Evolutionary conservation across 2,797 vertebrate species (phyloP).

Genomic region (Neoniphon sammara): DNA sequence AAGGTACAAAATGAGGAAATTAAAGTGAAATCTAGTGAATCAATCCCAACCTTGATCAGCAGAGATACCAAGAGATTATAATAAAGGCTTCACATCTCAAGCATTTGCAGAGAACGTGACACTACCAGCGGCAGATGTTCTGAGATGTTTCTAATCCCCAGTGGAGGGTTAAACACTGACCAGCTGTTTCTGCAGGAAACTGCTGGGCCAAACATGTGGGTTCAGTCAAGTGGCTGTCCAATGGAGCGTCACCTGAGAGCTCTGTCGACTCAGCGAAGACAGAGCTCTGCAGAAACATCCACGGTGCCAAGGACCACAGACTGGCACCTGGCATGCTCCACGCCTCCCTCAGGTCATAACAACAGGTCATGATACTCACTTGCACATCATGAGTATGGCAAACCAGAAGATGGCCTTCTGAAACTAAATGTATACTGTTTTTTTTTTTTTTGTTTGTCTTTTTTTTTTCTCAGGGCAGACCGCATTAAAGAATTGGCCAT

Average conservation of each 20-base stretch:
- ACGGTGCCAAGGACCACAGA: neutral
- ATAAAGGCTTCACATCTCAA: slow-evolving; percentile 21
- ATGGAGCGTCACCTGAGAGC: slow-evolving; percentile 38
- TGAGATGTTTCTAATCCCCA: slow-evolving; percentile 25
- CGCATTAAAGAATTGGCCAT: neutral
- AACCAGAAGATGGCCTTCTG: neutral
- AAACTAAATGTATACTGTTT: too few relatives aligned
- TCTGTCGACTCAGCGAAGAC: slow-evolving; percentile 6
- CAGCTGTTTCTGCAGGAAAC: slow-evolving; percentile 38
- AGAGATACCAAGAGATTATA: slow-evolving; percentile 19
- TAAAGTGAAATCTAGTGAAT: neutral
- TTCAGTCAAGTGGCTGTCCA: slow-evolving; percentile 17
- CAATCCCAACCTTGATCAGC: neutral
- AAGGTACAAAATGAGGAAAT: neutral
- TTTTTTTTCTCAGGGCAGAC: neutral
- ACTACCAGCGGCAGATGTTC: slow-evolving; percentile 1
- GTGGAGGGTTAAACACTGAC: neutral
- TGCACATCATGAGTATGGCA: neutral
- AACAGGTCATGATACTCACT: neutral
- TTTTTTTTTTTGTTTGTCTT: too few relatives aligned
- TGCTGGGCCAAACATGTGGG: slow-evolving; percentile 21
- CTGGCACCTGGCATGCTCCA: slow-evolving; percentile 25
- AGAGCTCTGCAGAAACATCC: neutral
- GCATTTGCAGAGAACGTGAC: slow-evolving; percentile 9
- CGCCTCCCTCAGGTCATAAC: neutral